Evolutionary conservation across 2,888 invertebrate species (phyloP).

Genomic region (Pachymerium ferrugineum): DNA sequence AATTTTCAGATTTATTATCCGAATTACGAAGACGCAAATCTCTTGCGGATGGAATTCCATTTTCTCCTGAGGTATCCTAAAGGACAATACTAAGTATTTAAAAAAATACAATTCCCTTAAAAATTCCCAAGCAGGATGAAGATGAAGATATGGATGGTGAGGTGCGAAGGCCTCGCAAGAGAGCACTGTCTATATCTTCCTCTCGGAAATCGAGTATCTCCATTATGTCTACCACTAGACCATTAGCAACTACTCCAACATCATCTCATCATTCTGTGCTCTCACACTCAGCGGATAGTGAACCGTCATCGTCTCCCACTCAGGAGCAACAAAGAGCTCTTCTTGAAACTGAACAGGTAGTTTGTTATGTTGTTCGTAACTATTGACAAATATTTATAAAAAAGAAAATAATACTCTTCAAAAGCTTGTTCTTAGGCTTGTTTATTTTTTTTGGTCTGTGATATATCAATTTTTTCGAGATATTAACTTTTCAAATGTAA

Average conservation of each 20-base stretch:
- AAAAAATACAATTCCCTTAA: too few species aligned
- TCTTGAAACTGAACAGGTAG: constrained; percentile 33
- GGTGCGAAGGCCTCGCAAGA: constrained; percentile 43
- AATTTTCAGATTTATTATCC: constrained; percentile 48
- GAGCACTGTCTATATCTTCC: constrained; percentile 39
- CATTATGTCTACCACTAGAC: constrained; percentile 35
- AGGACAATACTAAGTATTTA: background rate
- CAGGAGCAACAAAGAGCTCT: constrained; percentile 31
- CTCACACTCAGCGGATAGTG: constrained; percentile 14
- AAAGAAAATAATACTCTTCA: too few species aligned
- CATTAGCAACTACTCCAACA: constrained; percentile 35
- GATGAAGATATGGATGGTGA: constrained; percentile 47
- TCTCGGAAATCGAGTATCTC: constrained; percentile 34
- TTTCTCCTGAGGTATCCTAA: constrained; percentile 38
- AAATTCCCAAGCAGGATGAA: constrained; percentile 38
- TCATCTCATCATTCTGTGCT: constrained; percentile 35
- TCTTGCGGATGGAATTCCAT: constrained; percentile 41
- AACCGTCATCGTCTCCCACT: constrained; percentile 28
- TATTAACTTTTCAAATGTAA: too few species aligned
- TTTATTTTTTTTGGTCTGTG: constrained; percentile 12
- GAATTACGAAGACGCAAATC: constrained; percentile 48
- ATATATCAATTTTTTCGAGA: background rate
- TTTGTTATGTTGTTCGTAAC: constrained; percentile 29
- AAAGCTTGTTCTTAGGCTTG: background rate
- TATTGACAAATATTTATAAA: background rate